Conservation (phyloP, 1,140 invertebrate genomes). For the Tyrophagus putrescentiae region DNA sequence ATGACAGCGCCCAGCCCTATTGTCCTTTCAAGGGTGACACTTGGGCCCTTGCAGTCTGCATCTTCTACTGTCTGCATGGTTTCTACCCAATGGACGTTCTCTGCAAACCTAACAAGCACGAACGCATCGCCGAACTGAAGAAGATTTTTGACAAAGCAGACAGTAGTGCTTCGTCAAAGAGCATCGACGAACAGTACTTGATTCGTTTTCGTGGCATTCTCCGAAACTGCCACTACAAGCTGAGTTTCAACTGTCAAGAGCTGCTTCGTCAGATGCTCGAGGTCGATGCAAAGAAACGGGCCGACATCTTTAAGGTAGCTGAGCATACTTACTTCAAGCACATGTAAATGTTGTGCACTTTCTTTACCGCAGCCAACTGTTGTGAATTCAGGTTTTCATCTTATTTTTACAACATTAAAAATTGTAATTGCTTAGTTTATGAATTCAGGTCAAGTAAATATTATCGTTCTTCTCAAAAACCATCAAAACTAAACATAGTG, state of each 20-base stretch:
- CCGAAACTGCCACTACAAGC: background rate
- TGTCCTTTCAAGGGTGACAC: slow-evolving; percentile 49
- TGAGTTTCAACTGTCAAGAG: background rate
- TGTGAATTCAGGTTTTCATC: too few relatives aligned
- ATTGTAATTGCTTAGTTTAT: too few relatives aligned
- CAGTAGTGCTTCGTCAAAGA: too few relatives aligned
- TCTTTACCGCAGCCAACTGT: too few relatives aligned
- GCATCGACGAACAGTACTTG: too few relatives aligned
- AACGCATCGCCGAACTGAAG: background rate
- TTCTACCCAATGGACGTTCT: slow-evolving; percentile 81
- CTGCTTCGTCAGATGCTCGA: background rate
- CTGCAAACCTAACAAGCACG: background rate
- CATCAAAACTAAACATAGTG: too few relatives aligned
- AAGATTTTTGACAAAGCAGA: too few relatives aligned
- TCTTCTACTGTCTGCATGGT: slow-evolving; percentile 90
- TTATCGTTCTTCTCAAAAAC: too few relatives aligned
- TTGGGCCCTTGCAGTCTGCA: slow-evolving; percentile 87
- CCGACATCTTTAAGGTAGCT: background rate
- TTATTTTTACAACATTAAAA: too few relatives aligned
- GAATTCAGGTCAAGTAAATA: too few relatives aligned
- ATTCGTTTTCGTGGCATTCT: background rate
- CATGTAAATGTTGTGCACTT: too few relatives aligned
- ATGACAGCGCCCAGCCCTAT: background rate
- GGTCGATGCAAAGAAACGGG: background rate
- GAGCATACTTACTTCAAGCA: too few relatives aligned